These are phyloP conservation scores for Odontamblyopus rebecca DNA, from an alignment of 2,797 vertebrate genomes.

Conservation along the genomic window DNA sequence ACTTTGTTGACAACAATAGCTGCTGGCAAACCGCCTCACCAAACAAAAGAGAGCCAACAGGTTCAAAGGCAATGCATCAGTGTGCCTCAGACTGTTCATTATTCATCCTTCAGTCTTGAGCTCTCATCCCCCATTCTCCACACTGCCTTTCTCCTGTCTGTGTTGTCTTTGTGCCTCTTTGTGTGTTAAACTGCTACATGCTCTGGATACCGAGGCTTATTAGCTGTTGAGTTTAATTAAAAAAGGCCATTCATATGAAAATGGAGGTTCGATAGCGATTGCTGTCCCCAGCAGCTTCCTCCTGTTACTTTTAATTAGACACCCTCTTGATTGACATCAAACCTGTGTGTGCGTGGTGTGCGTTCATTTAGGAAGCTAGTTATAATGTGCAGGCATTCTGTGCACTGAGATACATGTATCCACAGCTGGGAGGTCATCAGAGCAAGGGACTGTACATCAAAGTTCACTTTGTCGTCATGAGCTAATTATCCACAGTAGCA, in stretches of 20 bases:
- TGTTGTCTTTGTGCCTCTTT: slow-evolving; percentile 74
- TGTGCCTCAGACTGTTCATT: slow-evolving; percentile 71
- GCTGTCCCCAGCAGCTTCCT: slow-evolving; percentile 84
- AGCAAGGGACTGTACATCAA: slow-evolving; percentile 65
- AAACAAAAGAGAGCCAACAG: slow-evolving; percentile 79
- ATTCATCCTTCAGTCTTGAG: slow-evolving; percentile 77
- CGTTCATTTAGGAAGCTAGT: slow-evolving; percentile 21
- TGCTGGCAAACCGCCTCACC: slow-evolving; percentile 68
- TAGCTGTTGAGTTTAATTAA: slow-evolving; percentile 88
- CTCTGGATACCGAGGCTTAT: slow-evolving; percentile 85
- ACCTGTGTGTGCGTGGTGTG: slow-evolving; percentile 23
- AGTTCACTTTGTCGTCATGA: slow-evolving; percentile 77
- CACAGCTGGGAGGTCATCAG: slow-evolving; percentile 71
- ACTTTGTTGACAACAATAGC: slow-evolving; percentile 82
- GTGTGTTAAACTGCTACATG: slow-evolving; percentile 85
- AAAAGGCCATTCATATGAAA: slow-evolving; percentile 89
- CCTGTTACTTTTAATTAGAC: slow-evolving; percentile 87
- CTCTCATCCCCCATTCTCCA: slow-evolving; percentile 66
- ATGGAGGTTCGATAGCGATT: slow-evolving; percentile 83
- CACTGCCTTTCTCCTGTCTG: slow-evolving; percentile 25
- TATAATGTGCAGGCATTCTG: slow-evolving; percentile 37
- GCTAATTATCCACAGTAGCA: slow-evolving; percentile 70
- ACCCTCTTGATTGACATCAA: slow-evolving; percentile 82
- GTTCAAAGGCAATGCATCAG: slow-evolving; percentile 83
- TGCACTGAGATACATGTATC: slow-evolving; percentile 37